Base-by-base conservation (phyloP, 1,140 invertebrate species). In the Oscheius sp. region DNA sequence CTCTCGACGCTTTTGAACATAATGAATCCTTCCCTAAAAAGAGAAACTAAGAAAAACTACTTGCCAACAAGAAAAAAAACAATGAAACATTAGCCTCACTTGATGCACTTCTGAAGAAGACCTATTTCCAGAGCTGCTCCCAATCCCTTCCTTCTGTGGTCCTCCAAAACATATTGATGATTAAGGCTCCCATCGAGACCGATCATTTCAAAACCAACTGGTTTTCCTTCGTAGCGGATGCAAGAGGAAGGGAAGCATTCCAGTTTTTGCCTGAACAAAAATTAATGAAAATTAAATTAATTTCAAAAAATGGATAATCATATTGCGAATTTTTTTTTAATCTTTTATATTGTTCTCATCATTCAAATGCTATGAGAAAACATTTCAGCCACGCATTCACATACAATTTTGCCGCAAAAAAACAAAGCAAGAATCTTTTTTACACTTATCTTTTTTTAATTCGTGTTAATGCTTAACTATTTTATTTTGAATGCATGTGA, bases 151-250 rank as follows among this genome's bases (percentile, higher is more conserved):
- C 74, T 42, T 31, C 74, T 59, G 62, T 75, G 69, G 4, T 75
- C 70, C 18, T 58, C 52, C 20, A 75, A 59, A 13, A 75, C 74
- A 38, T 46, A 75, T n/a, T 61, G 69, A 52, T 75, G 71, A 63
- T 65, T 75, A 31, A 72, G 42, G 18, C 46, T 52, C 10, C 61
- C 74, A 20, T 35, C 52, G 0, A 62, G 58, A 35, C 73, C 61
- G 61, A 62, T 45, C 74, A 73, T 75, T 31, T 75, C 74, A 29
- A 75, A 75, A 32, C 58, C 74, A 28, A 75, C 74, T 4, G 59
- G 36, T 28, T 68, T 64, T 13, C 61, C 69, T 32, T 68, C 46
- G 45, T 36, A 35, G 23, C 59, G 46, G 20, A 75, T 42, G 20
- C 46, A 55, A 20, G 63, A 58, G 2, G 74, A 75, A 38, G 74